Evolutionary conservation across 2,888 invertebrate genomes (phyloP), one percentile per base, ranked within the genome.

Genomic region (Zygothrica quintamaculata): DNA sequence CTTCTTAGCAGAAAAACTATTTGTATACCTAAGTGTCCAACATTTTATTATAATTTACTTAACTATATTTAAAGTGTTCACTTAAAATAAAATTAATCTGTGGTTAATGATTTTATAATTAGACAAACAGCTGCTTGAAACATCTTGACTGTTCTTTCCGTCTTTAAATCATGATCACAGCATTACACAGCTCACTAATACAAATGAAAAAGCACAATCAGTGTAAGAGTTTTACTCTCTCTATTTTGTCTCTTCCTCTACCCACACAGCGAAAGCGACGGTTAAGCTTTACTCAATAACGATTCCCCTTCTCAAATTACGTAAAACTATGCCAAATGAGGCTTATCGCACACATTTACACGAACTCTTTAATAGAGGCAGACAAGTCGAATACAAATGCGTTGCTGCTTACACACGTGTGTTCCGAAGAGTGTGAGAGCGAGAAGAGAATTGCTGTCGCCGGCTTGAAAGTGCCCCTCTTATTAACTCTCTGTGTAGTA

Each of bases 311-410:
- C 13, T 31, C 62, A 31, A 47, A 71, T 80, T 76, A 86, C 77
- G 80, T 80, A 80, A 80, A 80, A 66, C 64, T 86, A 80, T 86
- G 80, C 87, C 84, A 86, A 86, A 80, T 68, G 80, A 68, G 60
- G 80, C 84, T 86, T 86, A 80, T 61, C 70, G 44, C 43, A 55
- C 42, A 57, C 50, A 42, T 26, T 53, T 34, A 64, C 47, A 55
- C 37, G 18, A 39, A 47, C 43, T 44, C 18, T 37, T 43, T 60
- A 36, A 59, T 44, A 50, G 15, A 50, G 56, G 15, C 31, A 18
- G 5, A 12, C 44, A 57, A 44, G 53, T 43, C 66, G 64, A 78
- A 78, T 74, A 58, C 48, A 50, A 67, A 39, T 44, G 18, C 18
- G 64, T 29, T 37, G 22, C 13, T 26, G 37, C 59, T 48, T 53